Percentiles rank a stretch among this genome's conserved stretches.
phyloP scores from a whole-genome alignment of 2,888 invertebrate species.

The Horisme vitalbata region DNA sequence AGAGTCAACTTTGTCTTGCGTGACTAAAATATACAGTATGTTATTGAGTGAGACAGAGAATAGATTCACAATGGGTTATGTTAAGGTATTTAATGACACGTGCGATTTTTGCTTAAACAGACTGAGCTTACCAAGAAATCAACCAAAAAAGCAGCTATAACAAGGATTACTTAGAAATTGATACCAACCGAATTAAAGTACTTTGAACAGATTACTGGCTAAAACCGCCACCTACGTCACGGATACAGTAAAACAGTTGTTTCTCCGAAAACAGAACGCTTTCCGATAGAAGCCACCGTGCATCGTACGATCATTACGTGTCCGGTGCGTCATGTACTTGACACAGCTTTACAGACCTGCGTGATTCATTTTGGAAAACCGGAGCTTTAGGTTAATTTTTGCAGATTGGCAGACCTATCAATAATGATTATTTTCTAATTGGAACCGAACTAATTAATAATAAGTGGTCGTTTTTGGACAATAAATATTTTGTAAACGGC shows the following conservation, averaged over 20 bases:
- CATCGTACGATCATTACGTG: constrained; percentile 20
- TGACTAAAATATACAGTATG: too few relatives aligned
- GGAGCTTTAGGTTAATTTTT: constrained; percentile 8
- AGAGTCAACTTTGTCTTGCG: too few relatives aligned
- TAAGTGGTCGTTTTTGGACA: too few relatives aligned
- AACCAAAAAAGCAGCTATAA: too few relatives aligned
- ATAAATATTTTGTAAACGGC: too few relatives aligned
- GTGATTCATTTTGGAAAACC: constrained; percentile 27
- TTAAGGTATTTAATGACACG: too few relatives aligned
- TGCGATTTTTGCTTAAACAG: too few relatives aligned
- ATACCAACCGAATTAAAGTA: constrained; percentile 22
- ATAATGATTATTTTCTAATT: too few relatives aligned
- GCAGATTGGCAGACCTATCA: not conserved
- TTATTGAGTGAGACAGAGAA: too few relatives aligned
- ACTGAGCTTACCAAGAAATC: too few relatives aligned
- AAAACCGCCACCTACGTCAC: constrained; percentile 30
- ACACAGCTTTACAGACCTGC: constrained; percentile 23
- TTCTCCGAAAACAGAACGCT: constrained; percentile 30
- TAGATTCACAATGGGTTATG: too few relatives aligned
- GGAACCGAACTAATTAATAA: too few relatives aligned
- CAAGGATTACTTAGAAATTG: constrained; percentile 17
- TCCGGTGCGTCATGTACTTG: constrained; percentile 34
- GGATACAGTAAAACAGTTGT: constrained; percentile 17
- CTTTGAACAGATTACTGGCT: constrained; percentile 19
- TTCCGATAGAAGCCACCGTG: constrained; percentile 25